A percentile compares a stretch with the other conserved stretches of the same genome.
Conservation (phyloP, 2,888 invertebrate genomes). For the Oxytorus armatus region DNA sequence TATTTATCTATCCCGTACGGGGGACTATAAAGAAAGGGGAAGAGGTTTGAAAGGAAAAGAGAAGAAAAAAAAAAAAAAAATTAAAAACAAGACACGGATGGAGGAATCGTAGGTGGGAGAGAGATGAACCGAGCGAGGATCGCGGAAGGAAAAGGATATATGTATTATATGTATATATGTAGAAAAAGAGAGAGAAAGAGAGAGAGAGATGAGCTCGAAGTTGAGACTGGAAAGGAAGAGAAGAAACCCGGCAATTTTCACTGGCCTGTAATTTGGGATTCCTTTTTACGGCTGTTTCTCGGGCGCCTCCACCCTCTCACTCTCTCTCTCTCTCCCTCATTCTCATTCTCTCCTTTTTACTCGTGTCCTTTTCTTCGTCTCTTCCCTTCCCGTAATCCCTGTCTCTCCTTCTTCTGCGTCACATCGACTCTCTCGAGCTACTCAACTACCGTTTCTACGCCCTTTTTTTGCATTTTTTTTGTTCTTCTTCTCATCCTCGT, state of each 20-base stretch:
- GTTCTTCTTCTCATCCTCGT: constrained; percentile 69
- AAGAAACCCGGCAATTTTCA: constrained; percentile 72
- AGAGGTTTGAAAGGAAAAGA: background rate
- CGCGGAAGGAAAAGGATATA: constrained; percentile 39
- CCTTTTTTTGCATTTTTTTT: too few relatives aligned
- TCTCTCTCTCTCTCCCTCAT: constrained; percentile 35
- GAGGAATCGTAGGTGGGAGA: constrained; percentile 13
- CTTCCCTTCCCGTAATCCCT: background rate
- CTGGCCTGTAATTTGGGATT: constrained; percentile 72
- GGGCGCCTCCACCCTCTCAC: constrained; percentile 65
- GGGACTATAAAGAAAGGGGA: background rate
- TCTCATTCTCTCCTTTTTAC: constrained; percentile 28
- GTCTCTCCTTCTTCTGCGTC: constrained; percentile 43
- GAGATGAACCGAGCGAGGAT: constrained; percentile 5
- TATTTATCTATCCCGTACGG: background rate
- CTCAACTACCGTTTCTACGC: constrained; percentile 66
- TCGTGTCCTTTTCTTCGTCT: constrained; percentile 22
- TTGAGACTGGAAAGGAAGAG: constrained; percentile 65
- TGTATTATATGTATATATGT: constrained; percentile 27
- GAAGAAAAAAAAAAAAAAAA: constrained; percentile 7
- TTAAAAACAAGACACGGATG: too few relatives aligned
- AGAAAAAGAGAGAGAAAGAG: too few relatives aligned
- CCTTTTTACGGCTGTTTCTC: constrained; percentile 69
- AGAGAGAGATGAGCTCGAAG: constrained; percentile 28
- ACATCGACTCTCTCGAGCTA: constrained; percentile 55